phyloP scores from a whole-genome alignment of 2,797 vertebrate genomes.

The Eidolon dupreanum region DNA sequence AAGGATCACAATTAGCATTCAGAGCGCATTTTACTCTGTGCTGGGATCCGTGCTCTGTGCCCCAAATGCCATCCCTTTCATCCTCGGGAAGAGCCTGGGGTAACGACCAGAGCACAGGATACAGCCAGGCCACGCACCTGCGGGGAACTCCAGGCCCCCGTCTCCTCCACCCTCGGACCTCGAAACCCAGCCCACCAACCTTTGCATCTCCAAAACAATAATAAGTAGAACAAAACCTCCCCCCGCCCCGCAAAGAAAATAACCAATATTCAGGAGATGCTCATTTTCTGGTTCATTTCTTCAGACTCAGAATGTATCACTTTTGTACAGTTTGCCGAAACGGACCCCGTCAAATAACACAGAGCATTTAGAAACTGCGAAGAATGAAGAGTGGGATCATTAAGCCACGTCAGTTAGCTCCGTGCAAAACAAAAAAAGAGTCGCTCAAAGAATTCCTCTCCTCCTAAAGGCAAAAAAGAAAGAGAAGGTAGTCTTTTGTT shows the following conservation, averaged over 20 bases:
- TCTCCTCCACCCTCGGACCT: neutral
- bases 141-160: neutral
- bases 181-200: accelerated
- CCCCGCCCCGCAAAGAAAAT: neutral
- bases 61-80: neutral
- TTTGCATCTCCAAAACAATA: neutral
- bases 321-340: neutral
- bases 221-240: neutral
- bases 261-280: neutral
- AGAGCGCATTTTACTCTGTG: neutral
- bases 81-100: neutral
- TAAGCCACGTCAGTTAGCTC: conserved; percentile 17
- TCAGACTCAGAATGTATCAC: neutral
- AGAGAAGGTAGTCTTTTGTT: neutral
- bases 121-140: neutral
- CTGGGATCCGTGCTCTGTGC: neutral
- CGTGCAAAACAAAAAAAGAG: conserved; percentile 38
- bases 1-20: neutral
- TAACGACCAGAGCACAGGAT: neutral
- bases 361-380: neutral
- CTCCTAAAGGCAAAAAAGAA: neutral
- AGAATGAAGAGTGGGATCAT: conserved; percentile 10
- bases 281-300: conserved; percentile 53
- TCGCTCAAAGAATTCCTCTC: neutral
- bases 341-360: conserved; percentile 36